These are phyloP conservation scores for Danaus chrysippus DNA, from an alignment of 2,888 invertebrate species.

Conservation along the genomic window DNA sequence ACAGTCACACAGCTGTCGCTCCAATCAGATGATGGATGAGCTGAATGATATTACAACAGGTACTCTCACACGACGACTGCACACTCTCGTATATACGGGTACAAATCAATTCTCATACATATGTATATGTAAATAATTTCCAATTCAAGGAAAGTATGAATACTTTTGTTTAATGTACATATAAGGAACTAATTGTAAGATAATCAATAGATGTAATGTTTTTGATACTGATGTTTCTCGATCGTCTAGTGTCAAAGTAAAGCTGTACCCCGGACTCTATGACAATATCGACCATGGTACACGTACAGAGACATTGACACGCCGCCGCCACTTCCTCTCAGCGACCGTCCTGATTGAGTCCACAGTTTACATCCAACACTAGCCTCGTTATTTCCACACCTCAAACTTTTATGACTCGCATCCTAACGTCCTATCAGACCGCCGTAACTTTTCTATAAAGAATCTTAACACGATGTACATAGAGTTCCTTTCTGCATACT, in stretches of 20 bases:
- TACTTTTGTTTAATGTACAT: background rate
- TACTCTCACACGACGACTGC: conserved; percentile 19
- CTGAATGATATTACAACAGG: conserved; percentile 19
- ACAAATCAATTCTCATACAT: too few species aligned
- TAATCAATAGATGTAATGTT: too few species aligned
- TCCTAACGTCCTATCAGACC: conserved; percentile 27
- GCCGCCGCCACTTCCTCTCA: conserved; percentile 20
- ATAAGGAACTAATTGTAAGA: too few species aligned
- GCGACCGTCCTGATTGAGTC: conserved; percentile 50
- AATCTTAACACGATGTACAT: conserved; percentile 4
- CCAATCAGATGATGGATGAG: conserved; percentile 31
- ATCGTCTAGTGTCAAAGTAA: conserved; percentile 7
- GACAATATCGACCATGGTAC: conserved; percentile 4
- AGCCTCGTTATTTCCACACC: conserved; percentile 55
- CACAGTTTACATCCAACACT: conserved; percentile 54
- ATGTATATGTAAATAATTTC: background rate
- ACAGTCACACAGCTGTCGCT: conserved; percentile 23
- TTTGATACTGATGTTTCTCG: background rate
- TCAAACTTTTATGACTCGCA: conserved; percentile 35
- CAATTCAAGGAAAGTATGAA: conserved; percentile 1
- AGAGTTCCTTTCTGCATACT: conserved; percentile 18
- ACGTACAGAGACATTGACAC: conserved; percentile 6
- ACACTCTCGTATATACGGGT: too few species aligned
- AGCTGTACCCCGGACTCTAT: conserved; percentile 1
- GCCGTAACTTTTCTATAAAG: conserved; percentile 15